phyloP scores from a whole-genome alignment of 2,888 invertebrate genomes.

The Odontomyia ornata region DNA sequence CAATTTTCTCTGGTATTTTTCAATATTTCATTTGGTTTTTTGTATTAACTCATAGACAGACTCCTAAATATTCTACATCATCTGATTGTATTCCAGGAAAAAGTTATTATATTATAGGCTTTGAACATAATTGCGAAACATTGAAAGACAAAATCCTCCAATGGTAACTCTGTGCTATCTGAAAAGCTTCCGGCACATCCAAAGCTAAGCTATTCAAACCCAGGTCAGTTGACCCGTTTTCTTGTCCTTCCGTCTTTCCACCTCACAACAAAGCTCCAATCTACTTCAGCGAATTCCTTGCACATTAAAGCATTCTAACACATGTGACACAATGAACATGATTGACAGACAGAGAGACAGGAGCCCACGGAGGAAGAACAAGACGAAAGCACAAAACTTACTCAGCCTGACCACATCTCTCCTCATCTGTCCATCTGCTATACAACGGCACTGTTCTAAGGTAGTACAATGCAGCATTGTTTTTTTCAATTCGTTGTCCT shows the following conservation, averaged over 20 bases:
- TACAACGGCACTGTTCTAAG: not conserved
- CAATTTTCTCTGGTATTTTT: no score
- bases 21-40: no score
- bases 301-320: not conserved
- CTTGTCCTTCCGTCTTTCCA: not conserved
- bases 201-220: not conserved
- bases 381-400: conserved; percentile 27
- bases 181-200: not conserved
- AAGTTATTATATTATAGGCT: no score
- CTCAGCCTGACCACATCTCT: conserved; percentile 8
- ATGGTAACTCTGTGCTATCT: not conserved
- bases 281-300: conserved; percentile 11
- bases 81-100: no score
- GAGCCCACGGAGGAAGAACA: not conserved
- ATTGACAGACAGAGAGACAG: conserved; percentile 32
- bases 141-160: not conserved
- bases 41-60: no score
- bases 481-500: not conserved
- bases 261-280: conserved; percentile 11
- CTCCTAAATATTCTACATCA: no score
- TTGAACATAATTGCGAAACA: no score
- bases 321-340: conserved; percentile 39
- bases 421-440: conserved; percentile 4
- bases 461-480: conserved; percentile 5
- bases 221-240: conserved; percentile 28